Conservation (phyloP, 2,797 vertebrate species). For the Coccyzus lansbergi region DNA sequence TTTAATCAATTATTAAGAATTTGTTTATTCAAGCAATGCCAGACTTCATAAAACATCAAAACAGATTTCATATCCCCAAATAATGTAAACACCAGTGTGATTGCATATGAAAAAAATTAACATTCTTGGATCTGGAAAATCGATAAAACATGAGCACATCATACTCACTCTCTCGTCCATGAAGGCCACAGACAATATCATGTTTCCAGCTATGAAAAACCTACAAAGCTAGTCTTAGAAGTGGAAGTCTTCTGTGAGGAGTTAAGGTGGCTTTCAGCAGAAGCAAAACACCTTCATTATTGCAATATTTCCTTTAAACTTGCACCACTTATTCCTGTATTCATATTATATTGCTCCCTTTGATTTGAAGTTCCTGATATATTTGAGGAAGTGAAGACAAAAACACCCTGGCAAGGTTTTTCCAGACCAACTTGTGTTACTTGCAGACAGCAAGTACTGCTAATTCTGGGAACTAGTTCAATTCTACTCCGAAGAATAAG, state of each 20-base stretch:
- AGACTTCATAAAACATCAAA: slow-evolving; percentile 71
- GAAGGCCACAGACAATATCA: slow-evolving; percentile 23
- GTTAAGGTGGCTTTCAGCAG: background rate
- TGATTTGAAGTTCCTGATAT: background rate
- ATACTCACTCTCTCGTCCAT: background rate
- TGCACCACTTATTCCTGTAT: background rate
- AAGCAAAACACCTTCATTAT: background rate
- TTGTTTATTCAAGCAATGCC: slow-evolving; percentile 70
- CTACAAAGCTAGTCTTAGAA: background rate
- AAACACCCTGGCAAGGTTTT: background rate
- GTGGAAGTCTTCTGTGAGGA: background rate
- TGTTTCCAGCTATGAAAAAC: background rate
- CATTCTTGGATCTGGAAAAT: slow-evolving; percentile 60
- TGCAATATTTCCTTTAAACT: background rate
- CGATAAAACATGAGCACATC: background rate
- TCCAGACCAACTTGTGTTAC: background rate
- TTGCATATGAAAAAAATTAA: slow-evolving; percentile 73
- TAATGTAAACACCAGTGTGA: slow-evolving; percentile 48
- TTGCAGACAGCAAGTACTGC: background rate
- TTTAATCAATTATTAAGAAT: slow-evolving; percentile 77
- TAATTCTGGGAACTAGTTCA: background rate
- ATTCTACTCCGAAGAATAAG: background rate
- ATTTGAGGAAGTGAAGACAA: background rate
- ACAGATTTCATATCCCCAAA: slow-evolving; percentile 72
- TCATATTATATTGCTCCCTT: background rate